Conservation (phyloP, 2,888 invertebrate genomes). For the Synergus umbraculus region DNA sequence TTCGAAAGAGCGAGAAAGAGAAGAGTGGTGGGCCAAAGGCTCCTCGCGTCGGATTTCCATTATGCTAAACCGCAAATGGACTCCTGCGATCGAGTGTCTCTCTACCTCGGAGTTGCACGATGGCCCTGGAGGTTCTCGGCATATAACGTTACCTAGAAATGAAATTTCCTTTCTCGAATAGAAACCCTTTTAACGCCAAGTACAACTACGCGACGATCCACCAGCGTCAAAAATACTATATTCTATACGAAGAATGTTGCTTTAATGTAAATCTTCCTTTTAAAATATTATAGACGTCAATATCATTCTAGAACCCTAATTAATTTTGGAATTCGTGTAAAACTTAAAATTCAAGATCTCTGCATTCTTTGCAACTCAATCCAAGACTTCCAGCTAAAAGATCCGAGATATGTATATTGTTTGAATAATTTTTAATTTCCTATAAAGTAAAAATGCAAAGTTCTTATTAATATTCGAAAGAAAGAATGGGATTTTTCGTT, state of each 20-base stretch:
- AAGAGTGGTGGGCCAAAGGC: constrained; percentile 64
- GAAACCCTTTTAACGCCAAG: constrained; percentile 52
- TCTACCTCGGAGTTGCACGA: constrained; percentile 68
- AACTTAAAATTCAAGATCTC: too few species aligned
- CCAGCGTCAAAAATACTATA: constrained; percentile 5
- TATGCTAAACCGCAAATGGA: constrained; percentile 78
- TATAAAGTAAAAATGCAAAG: not conserved
- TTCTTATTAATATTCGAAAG: not conserved
- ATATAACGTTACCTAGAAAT: constrained; percentile 77
- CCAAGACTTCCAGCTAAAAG: too few species aligned
- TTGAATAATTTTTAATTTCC: not conserved
- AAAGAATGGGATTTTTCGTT: not conserved
- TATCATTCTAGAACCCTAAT: too few species aligned
- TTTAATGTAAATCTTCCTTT: not conserved
- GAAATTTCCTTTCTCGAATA: constrained; percentile 67
- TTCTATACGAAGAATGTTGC: not conserved
- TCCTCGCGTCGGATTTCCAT: constrained; percentile 75
- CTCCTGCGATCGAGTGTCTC: constrained; percentile 77
- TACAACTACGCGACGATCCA: constrained; percentile 21
- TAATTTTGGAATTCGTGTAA: too few species aligned
- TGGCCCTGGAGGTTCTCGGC: constrained; percentile 71
- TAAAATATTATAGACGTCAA: not conserved
- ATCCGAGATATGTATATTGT: too few species aligned
- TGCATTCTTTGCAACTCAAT: too few species aligned
- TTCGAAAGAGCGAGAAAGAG: constrained; percentile 44